A percentile compares a stretch with the other conserved stretches of the same genome.
phyloP scores from a whole-genome alignment of 2,797 vertebrate species.

The Arrhamphus sclerolepis region DNA sequence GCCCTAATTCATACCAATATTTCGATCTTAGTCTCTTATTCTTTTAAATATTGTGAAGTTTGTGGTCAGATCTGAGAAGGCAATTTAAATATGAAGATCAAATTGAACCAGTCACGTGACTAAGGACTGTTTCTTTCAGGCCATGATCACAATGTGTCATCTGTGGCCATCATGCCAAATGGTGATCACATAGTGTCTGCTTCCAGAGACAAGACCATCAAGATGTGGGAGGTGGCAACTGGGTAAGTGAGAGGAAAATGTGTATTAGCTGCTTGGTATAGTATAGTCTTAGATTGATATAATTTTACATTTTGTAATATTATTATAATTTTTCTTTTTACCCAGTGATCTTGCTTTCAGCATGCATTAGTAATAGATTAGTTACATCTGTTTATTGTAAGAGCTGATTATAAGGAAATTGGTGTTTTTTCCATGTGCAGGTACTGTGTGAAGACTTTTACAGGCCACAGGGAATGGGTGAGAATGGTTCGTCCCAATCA shows the following conservation, averaged over 20 bases:
- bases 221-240: slow-evolving; percentile 99
- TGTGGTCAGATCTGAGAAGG: not conserved
- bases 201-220: slow-evolving; percentile 99
- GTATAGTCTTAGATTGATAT: too few relatives aligned
- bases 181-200: slow-evolving; percentile 99
- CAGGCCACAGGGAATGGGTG: slow-evolving; percentile 99
- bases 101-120: not conserved
- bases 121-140: slow-evolving; percentile 76
- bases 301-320: too few relatives aligned
- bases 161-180: slow-evolving; percentile 99
- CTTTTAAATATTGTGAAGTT: too few relatives aligned
- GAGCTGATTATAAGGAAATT: not conserved
- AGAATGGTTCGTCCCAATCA: slow-evolving; percentile 99
- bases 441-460: slow-evolving; percentile 99
- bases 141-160: slow-evolving; percentile 99
- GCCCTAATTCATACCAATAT: too few relatives aligned
- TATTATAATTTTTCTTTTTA: not conserved
- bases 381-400: too few relatives aligned
- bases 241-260: slow-evolving; percentile 84
- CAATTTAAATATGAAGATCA: not conserved
- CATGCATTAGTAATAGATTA: too few relatives aligned
- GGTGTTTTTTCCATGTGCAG: slow-evolving; percentile 62
- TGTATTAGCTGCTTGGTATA: not conserved
- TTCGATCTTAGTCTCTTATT: too few relatives aligned
- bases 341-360: too few relatives aligned